These are phyloP conservation scores for Epiblema foenella DNA, from an alignment of 2,888 invertebrate genomes.

Conservation along the genomic window DNA sequence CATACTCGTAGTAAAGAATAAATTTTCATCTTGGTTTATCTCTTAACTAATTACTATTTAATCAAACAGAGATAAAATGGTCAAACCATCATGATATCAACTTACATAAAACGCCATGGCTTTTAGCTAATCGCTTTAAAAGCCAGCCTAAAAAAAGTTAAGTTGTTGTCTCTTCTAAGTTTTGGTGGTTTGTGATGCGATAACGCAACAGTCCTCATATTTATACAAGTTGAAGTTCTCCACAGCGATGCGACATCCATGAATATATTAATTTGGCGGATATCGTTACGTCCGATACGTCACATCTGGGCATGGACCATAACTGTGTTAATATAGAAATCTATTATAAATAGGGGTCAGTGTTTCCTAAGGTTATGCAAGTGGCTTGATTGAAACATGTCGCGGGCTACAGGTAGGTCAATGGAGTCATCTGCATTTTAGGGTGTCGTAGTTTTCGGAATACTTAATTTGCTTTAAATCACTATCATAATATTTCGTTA, in stretches of 20 bases:
- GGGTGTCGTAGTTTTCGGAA: slow-evolving; percentile 31
- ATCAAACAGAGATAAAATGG: slow-evolving; percentile 5
- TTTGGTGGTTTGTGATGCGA: slow-evolving; percentile 72
- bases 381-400: slow-evolving; percentile 48
- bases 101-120: slow-evolving; percentile 84
- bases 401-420: slow-evolving; percentile 44
- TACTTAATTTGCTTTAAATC: slow-evolving; percentile 18
- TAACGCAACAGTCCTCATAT: slow-evolving; percentile 71
- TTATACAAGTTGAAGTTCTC: slow-evolving; percentile 72
- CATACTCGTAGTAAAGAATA: neutral
- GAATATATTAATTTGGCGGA: slow-evolving; percentile 63
- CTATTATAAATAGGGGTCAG: slow-evolving; percentile 48
- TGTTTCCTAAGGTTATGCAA: slow-evolving; percentile 54
- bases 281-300: slow-evolving; percentile 46
- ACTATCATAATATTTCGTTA: slow-evolving; percentile 15
- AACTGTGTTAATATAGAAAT: slow-evolving; percentile 18
- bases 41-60: neutral
- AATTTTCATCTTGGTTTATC: neutral
- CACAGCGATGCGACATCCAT: slow-evolving; percentile 67
- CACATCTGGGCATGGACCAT: slow-evolving; percentile 42
- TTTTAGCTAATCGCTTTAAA: slow-evolving; percentile 80
- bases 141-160: slow-evolving; percentile 68
- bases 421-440: slow-evolving; percentile 31
- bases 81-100: slow-evolving; percentile 50
- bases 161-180: slow-evolving; percentile 77